phyloP scores from a whole-genome alignment of 2,888 invertebrate species.

The Drosophila conformis region DNA sequence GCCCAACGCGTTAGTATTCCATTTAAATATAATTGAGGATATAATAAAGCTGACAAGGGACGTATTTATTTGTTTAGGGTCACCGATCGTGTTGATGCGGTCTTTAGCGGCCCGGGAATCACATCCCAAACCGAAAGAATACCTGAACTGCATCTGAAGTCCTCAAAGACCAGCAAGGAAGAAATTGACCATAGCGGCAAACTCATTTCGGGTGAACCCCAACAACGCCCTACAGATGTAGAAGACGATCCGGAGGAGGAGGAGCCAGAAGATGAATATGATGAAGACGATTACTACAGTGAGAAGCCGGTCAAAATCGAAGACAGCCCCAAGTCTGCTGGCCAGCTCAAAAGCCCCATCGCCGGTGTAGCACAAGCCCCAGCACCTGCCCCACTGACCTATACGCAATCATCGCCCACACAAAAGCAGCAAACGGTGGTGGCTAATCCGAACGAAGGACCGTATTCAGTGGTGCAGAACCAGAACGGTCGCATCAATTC shows the following conservation, averaged over 20 bases:
- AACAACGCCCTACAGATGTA: conserved; percentile 84
- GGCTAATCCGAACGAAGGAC: conserved; percentile 34
- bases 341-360: conserved; percentile 40
- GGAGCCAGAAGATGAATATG: conserved; percentile 83
- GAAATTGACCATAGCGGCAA: conserved; percentile 47
- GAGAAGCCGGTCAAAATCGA: conserved; percentile 83
- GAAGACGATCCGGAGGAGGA: conserved; percentile 88
- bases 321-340: conserved; percentile 38
- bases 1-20: conserved; percentile 76
- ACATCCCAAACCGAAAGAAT: conserved; percentile 66
- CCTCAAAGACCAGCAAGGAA: conserved; percentile 79
- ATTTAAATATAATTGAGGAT: not conserved
- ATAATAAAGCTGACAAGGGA: not conserved
- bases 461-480: conserved; percentile 81
- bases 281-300: conserved; percentile 88
- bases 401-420: conserved; percentile 78
- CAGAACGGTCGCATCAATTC: conserved; percentile 82
- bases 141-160: conserved; percentile 80
- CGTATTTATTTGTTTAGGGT: conserved; percentile 60
- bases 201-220: conserved; percentile 62
- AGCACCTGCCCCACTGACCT: conserved; percentile 54
- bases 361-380: conserved; percentile 22
- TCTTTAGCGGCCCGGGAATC: conserved; percentile 75
- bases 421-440: conserved; percentile 82
- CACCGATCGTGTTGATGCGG: conserved; percentile 82